Base-by-base conservation (phyloP, 30 jellyfish, hydroid and myxozoan genomes). In the Sanderia malayensis region DNA sequence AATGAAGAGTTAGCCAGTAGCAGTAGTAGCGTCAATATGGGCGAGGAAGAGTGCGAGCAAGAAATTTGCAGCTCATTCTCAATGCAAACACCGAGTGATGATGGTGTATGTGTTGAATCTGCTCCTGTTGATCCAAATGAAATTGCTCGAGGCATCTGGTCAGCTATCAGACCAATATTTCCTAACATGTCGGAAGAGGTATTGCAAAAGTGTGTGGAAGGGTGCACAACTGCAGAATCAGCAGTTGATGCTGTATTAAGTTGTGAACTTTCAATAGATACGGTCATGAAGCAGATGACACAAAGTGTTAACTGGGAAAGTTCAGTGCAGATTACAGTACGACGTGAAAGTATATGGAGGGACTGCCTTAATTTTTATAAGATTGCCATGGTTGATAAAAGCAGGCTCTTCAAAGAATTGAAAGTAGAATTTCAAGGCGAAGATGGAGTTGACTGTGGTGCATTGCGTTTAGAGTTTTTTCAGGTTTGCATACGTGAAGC, bases 361-460 rank as follows among this genome's bases (percentile, higher is more conserved):
- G 73, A 61, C 49, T 61, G 73, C 7, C 21, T 61, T 18, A 21
- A 46, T 4, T 29, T 61, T 29, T 61, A 61, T 24, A 61, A 61
- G 28, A 49, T 61, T 61, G 46, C 73, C 2, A 23, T 61, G 46
- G 73, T 61, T 31, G 73, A 61, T 25, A 61, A 61, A 61, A 9
- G 52, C 17, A 31, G 73, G 0, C 17, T 61, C 49, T 61, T 61
- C 32, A 4, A 34, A 61, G 73, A 61, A 10, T 29, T 61, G 49
- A 61, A 61, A 29, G 23, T 61, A 21, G 73, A 61, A 29, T 61
- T 61, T 29, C 49, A 25, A 61, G 73, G 73, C 20, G 73, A 61
- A 25, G 73, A 61, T 61, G 73, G 73, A 0, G 49, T 61, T 19
- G 73, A 61, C 28, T 61, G 73, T 29, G 73, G 73, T 18, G 73